Evolutionary conservation across 1,140 invertebrate genomes (phyloP).

Genomic region (Cherax quadricarinatus): DNA sequence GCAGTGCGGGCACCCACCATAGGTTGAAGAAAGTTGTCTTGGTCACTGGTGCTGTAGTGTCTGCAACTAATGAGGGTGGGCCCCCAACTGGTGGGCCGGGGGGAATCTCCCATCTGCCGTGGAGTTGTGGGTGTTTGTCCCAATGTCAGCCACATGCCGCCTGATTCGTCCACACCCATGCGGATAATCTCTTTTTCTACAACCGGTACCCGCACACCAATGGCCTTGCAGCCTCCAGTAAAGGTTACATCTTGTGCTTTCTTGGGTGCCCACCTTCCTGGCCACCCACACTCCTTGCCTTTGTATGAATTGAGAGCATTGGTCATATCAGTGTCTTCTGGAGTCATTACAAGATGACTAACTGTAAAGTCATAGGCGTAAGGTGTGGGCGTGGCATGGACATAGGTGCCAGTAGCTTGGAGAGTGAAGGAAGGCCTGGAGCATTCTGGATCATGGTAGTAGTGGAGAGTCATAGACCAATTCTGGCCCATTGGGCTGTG

Average conservation of each 20-base stretch:
- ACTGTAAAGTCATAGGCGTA: conserved; percentile 52
- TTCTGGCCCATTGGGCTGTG: conserved; percentile 1
- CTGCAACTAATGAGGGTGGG: conserved; percentile 33
- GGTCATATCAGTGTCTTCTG: conserved; percentile 52
- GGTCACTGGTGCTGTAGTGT: conserved; percentile 11
- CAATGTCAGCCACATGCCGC: conserved; percentile 46
- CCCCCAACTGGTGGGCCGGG: conserved; percentile 57
- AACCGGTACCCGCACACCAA: conserved; percentile 44
- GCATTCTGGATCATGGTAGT: conserved; percentile 61
- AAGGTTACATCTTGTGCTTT: conserved; percentile 50
- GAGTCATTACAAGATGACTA: conserved; percentile 38
- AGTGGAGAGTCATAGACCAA: conserved; percentile 49
- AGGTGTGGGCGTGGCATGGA: background rate
- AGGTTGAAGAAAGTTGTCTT: conserved; percentile 37
- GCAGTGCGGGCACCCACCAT: conserved; percentile 54
- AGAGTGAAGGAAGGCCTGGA: conserved; percentile 59
- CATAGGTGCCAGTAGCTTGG: conserved; percentile 30
- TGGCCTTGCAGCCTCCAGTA: conserved; percentile 39
- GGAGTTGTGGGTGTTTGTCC: conserved; percentile 46
- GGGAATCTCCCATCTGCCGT: background rate
- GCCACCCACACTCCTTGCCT: conserved; percentile 38
- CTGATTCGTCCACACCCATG: conserved; percentile 45
- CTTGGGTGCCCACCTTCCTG: conserved; percentile 19
- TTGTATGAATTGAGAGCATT: conserved; percentile 48
- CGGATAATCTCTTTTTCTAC: conserved; percentile 55